Percentiles rank a stretch among this genome's conserved stretches.
Conservation (phyloP, 92 coral and sea anemone genomes). For the Phenganax marumi region DNA sequence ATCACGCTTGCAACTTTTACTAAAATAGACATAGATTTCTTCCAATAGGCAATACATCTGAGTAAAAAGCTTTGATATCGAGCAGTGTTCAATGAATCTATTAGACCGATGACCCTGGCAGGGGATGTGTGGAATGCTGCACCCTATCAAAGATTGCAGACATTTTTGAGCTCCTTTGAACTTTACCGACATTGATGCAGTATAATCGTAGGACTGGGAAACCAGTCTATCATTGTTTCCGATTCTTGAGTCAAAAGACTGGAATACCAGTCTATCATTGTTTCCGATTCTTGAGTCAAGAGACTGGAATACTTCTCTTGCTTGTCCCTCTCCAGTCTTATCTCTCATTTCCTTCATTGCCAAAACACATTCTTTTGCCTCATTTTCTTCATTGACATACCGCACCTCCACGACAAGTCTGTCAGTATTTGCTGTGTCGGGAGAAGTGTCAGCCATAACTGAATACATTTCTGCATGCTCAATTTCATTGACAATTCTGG, state of each 20-base stretch:
- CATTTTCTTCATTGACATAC: conserved; percentile 31
- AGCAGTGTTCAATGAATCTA: background rate
- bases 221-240: background rate
- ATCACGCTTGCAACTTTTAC: conserved; percentile 13
- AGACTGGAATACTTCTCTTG: conserved; percentile 12
- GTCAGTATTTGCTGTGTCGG: conserved; percentile 31
- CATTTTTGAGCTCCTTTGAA: conserved; percentile 15
- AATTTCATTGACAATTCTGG: conserved; percentile 19
- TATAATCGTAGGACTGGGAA: conserved; percentile 1
- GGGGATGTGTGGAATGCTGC: background rate
- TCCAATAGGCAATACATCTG: background rate
- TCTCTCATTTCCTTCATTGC: conserved; percentile 16
- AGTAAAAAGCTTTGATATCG: background rate
- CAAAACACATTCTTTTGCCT: conserved; percentile 9
- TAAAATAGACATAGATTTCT: background rate
- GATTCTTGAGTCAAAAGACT: background rate
- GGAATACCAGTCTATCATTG: background rate
- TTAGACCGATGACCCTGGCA: too few species aligned
- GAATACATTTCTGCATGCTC: conserved; percentile 19
- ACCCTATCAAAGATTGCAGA: background rate
- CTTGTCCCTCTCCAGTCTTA: conserved; percentile 5
- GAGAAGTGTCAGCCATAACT: conserved; percentile 37
- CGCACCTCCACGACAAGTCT: conserved; percentile 28
- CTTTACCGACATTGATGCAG: conserved; percentile 22
- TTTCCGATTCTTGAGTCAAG: background rate